Conservation (phyloP, 2,113 vertebrate species). For the Rhinichthys klamathensis region DNA sequence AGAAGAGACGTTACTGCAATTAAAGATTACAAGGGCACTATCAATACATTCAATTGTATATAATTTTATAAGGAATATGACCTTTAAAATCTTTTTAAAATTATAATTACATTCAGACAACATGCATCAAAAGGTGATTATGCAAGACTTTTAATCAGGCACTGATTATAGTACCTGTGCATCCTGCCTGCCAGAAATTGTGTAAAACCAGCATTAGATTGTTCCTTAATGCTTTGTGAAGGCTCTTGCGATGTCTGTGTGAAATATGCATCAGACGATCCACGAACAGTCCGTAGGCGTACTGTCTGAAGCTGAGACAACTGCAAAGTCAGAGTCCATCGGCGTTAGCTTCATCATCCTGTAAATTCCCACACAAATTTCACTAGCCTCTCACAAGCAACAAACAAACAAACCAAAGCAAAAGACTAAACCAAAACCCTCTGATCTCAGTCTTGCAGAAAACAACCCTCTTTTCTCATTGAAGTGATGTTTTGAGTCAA, state of each 20-base stretch:
- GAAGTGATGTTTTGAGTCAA: constrained; percentile 14
- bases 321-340: constrained; percentile 23
- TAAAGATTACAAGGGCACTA: background rate
- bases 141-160: background rate
- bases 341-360: background rate
- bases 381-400: constrained; percentile 10
- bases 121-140: background rate
- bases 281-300: background rate
- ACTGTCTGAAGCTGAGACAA: constrained; percentile 18
- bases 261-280: constrained; percentile 22
- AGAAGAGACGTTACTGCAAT: no score
- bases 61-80: background rate
- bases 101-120: background rate
- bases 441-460: background rate
- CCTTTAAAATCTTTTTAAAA: background rate
- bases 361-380: constrained; percentile 25
- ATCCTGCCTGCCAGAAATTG: background rate
- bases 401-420: constrained; percentile 33
- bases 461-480: background rate
- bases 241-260: background rate
- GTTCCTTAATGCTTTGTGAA: background rate
- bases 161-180: background rate
- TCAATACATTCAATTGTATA: background rate
- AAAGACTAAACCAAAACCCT: constrained; percentile 20
- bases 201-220: background rate